Conservation (phyloP, 2,113 vertebrate species). For the Pachycephala philippinensis region DNA sequence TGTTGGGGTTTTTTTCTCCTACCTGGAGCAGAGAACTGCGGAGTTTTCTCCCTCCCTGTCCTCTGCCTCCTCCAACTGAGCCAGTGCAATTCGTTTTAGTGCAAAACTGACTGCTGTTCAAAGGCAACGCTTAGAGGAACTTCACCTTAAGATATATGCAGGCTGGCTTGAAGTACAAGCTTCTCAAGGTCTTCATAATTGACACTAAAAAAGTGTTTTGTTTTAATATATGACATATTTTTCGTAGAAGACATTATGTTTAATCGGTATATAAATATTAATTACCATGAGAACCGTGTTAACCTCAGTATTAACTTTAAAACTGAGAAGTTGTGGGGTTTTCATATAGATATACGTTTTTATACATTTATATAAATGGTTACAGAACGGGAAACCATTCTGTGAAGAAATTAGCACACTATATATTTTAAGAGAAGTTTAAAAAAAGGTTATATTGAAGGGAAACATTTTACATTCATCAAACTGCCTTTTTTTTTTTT, state of each 20-base stretch:
- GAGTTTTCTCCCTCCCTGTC: background rate
- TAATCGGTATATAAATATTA: background rate
- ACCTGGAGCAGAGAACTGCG: background rate
- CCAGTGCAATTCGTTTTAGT: background rate
- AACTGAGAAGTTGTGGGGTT: background rate
- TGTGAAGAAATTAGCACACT: background rate
- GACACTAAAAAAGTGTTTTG: background rate
- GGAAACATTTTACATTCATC: conserved; percentile 4
- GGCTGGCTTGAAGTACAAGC: background rate
- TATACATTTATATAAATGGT: background rate
- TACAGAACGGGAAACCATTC: background rate
- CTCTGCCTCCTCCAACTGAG: background rate
- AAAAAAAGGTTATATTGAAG: background rate
- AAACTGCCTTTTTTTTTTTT: background rate
- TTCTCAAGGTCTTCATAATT: background rate
- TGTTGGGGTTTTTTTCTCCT: background rate
- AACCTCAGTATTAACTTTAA: background rate
- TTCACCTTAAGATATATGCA: background rate
- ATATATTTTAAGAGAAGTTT: background rate
- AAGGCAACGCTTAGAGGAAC: background rate
- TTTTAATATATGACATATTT: background rate
- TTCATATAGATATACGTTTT: background rate
- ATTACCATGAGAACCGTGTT: background rate
- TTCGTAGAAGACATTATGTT: background rate
- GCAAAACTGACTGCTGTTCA: background rate